Conservation (phyloP, 2,888 invertebrate genomes). For the Drymonia ruficornis region DNA sequence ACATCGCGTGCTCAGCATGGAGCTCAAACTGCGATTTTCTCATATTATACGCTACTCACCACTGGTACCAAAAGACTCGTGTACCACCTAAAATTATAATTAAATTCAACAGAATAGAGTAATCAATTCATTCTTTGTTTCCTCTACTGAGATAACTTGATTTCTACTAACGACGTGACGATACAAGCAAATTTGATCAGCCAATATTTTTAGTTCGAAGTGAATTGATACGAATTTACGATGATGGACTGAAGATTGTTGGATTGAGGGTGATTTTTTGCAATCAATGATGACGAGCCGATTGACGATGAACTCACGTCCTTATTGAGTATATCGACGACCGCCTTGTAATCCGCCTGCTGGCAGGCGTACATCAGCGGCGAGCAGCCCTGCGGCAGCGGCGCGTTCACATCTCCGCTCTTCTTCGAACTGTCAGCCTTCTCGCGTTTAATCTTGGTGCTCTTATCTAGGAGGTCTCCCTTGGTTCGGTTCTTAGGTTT, state of each 20-base stretch:
- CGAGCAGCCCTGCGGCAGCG: constrained; percentile 89
- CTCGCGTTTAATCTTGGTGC: constrained; percentile 76
- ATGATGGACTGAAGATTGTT: neutral
- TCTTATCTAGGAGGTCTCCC: constrained; percentile 75
- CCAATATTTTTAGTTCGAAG: constrained; percentile 8
- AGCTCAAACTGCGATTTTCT: constrained; percentile 25
- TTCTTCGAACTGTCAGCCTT: constrained; percentile 68
- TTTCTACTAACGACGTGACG: neutral
- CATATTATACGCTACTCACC: neutral
- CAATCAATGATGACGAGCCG: constrained; percentile 1
- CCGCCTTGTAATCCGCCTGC: constrained; percentile 92
- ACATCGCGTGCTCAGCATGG: constrained; percentile 65
- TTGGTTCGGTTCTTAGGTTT: constrained; percentile 69
- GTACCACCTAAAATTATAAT: no score
- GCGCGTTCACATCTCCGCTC: constrained; percentile 65
- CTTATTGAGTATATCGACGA: constrained; percentile 89
- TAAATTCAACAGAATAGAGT: neutral
- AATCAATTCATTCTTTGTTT: neutral
- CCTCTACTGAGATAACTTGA: neutral
- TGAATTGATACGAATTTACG: constrained; percentile 1
- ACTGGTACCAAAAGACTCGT: neutral
- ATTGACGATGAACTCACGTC: constrained; percentile 85
- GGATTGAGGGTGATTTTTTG: neutral
- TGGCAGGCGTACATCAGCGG: constrained; percentile 96
- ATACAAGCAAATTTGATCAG: constrained; percentile 1